Conservation (phyloP, 2,797 vertebrate species). For the Fundulus diaphanus region DNA sequence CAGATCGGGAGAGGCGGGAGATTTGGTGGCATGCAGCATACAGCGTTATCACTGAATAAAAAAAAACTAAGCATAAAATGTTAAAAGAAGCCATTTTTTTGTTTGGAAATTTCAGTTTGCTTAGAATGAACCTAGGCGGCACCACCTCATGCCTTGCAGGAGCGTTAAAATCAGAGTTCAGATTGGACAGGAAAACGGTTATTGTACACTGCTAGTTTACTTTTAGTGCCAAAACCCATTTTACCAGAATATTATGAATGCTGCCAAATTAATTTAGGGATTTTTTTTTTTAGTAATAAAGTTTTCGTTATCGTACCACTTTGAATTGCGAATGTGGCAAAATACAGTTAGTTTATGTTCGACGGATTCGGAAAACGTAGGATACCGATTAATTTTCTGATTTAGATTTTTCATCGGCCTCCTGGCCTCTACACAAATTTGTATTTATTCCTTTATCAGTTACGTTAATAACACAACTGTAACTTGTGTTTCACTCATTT, state of each 20-base stretch:
- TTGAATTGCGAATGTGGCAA: too few relatives aligned
- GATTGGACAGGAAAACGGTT: background rate
- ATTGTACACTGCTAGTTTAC: background rate
- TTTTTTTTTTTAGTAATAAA: background rate
- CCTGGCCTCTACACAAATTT: too few relatives aligned
- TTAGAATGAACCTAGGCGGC: accelerated
- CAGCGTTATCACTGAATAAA: background rate
- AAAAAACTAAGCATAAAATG: background rate
- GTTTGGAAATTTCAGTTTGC: background rate
- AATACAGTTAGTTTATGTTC: background rate
- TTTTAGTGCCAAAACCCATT: background rate
- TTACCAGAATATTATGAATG: background rate
- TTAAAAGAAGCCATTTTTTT: background rate
- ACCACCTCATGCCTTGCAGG: background rate
- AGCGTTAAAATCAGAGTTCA: background rate
- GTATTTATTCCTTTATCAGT: background rate
- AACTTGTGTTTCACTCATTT: background rate
- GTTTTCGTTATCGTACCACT: background rate
- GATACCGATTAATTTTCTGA: background rate
- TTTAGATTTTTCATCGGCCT: background rate
- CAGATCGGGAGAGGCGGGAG: background rate
- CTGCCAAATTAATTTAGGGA: background rate
- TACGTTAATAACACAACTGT: background rate
- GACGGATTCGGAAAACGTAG: background rate
- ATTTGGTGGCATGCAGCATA: background rate